Base-by-base conservation (phyloP, 2,113 vertebrate genomes). In the Carettochelys insculpta region DNA sequence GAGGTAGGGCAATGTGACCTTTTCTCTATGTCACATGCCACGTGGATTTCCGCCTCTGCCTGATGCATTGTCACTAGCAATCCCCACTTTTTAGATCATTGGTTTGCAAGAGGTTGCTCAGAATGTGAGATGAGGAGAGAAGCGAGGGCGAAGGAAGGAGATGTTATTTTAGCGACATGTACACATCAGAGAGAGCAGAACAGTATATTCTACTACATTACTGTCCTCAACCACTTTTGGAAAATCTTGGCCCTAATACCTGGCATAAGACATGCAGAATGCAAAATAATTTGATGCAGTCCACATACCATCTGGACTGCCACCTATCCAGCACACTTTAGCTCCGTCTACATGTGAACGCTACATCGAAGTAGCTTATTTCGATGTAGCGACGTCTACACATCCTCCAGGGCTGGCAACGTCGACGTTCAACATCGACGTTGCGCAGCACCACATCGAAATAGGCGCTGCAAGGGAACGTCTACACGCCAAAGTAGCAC, bases 11-110 rank as follows among this genome's bases (percentile, higher is more conserved):
- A 98, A 96, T 93, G 90, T 96, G 96, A 98, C 96, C 95, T 97
- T 98, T 97, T 97, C 96, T 97, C 94, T 96, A 97, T 97, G 97
- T 97, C 97, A 97, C 82, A 96, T 97, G 96, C 96, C 98, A 97
- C 92, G 71, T 80, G 71, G 85, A 98, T 97, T 97, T 95, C 53
- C 89, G 92, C 85, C 93, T 95, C 54, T 75, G 48, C 82, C 80
- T 96, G 95, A 95, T 81, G 88, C 91, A 94, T 92, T 97, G 95
- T 96, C 96, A 96, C 89, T 1, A 1, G 95, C 90, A 94, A 86
- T 93, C 91, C 89, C 85, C 68, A 77, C 80, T 80, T 94, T 91
- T 93, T 80, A 94, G 45, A 89, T 93, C 92, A 89, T 19, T 88
- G 80, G 52, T 17, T 82, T 85, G 77, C 77, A 79, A 48, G 13